Conservation (phyloP, 2,888 invertebrate species). For the Hyalella azteca region DNA sequence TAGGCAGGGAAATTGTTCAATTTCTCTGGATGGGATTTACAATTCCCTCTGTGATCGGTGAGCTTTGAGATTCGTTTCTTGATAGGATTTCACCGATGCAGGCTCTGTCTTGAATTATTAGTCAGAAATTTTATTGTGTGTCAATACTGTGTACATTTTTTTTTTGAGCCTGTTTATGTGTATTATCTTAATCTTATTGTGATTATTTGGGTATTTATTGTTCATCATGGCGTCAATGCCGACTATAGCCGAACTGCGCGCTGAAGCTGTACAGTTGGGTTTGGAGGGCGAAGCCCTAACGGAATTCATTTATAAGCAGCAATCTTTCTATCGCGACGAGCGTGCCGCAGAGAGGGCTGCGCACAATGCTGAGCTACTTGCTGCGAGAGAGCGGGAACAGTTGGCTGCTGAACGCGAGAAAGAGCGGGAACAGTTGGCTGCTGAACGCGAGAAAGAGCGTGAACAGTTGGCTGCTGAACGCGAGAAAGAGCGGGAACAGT, state of each 20-base stretch:
- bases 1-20: too few species aligned
- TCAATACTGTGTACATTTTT: too few species aligned
- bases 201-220: background rate
- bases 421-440: background rate
- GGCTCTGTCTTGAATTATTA: too few species aligned
- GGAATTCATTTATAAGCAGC: background rate
- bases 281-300: background rate
- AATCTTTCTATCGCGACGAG: background rate
- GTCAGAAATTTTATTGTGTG: too few species aligned
- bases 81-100: too few species aligned
- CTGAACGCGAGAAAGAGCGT: background rate
- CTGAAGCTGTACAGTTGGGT: background rate
- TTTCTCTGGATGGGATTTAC: too few species aligned
- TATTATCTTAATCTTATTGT: too few species aligned
- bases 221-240: background rate
- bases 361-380: background rate
- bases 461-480: too few species aligned
- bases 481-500: too few species aligned
- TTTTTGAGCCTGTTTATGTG: too few species aligned
- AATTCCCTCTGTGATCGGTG: too few species aligned
- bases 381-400: background rate
- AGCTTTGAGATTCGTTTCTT: too few species aligned
- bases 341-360: background rate
- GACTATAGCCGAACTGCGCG: background rate
- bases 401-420: background rate